phyloP scores from a whole-genome alignment of 1,140 invertebrate species.

The Tetranychus urticae region DNA sequence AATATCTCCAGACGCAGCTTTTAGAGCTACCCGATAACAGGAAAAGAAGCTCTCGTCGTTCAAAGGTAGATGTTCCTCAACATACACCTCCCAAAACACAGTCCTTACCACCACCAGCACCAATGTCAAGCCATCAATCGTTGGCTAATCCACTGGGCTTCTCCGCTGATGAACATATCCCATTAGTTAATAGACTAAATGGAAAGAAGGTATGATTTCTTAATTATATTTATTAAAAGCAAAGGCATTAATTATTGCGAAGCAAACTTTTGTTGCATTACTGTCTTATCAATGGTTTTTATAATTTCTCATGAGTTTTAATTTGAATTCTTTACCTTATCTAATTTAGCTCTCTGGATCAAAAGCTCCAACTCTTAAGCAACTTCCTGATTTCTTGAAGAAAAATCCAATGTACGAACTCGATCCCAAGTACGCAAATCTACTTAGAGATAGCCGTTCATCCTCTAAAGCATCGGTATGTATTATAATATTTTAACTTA shows the following conservation, averaged over 20 bases:
- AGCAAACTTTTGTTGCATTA: background rate
- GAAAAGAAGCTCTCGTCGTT: constrained; percentile 25
- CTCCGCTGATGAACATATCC: constrained; percentile 81
- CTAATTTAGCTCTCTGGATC: constrained; percentile 47
- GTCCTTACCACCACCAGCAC: too few relatives aligned
- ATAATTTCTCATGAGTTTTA: background rate
- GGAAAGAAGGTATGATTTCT: constrained; percentile 48
- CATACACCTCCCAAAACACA: constrained; percentile 20
- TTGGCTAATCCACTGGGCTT: constrained; percentile 45
- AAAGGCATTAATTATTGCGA: constrained; percentile 1
- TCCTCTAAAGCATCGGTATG: constrained; percentile 7
- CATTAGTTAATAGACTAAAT: constrained; percentile 70
- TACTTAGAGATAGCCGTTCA: constrained; percentile 30
- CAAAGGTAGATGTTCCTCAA: constrained; percentile 36
- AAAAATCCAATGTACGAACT: constrained; percentile 94
- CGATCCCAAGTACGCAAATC: constrained; percentile 84
- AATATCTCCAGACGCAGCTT: constrained; percentile 10
- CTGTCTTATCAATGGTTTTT: too few relatives aligned
- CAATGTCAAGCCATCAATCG: background rate
- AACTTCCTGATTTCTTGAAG: constrained; percentile 70
- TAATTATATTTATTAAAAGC: background rate
- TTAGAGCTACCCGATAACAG: constrained; percentile 13
- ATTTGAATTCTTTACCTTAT: background rate
- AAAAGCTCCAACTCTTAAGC: constrained; percentile 81
- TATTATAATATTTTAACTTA: background rate